These are phyloP conservation scores for Agraylea sexmaculata DNA, from an alignment of 1,140 invertebrate genomes.

Conservation along the genomic window DNA sequence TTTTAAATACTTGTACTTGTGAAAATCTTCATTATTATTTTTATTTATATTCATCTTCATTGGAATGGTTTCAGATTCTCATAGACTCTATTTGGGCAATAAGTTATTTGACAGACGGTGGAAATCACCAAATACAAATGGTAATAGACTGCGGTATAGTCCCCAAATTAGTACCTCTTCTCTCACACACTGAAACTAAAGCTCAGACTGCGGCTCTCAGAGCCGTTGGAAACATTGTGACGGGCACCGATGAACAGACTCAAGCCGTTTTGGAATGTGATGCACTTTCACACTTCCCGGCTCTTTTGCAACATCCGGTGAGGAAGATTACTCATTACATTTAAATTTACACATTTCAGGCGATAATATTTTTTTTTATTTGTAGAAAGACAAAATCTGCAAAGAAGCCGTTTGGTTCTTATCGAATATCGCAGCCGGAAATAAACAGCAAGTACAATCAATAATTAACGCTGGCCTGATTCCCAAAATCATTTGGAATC, in stretches of 20 bases:
- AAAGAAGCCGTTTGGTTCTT: conserved; percentile 98
- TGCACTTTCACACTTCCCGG: conserved; percentile 84
- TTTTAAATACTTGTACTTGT: too few species aligned
- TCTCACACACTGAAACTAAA: conserved; percentile 95
- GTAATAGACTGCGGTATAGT: conserved; percentile 95
- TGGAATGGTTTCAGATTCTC: conserved; percentile 83
- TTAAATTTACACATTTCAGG: background rate
- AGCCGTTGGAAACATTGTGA: conserved; percentile 98
- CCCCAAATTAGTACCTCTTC: conserved; percentile 83
- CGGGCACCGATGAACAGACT: conserved; percentile 97
- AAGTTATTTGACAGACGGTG: conserved; percentile 96
- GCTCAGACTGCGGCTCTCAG: conserved; percentile 93
- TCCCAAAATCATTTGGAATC: conserved; percentile 88
- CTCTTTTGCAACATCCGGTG: conserved; percentile 71
- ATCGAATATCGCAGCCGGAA: conserved; percentile 97
- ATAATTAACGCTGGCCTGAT: conserved; percentile 92
- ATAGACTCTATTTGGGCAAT: conserved; percentile 99
- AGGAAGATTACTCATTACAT: background rate
- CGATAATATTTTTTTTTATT: conserved; percentile 11
- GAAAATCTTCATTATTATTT: conserved; percentile 11
- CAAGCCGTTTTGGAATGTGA: conserved; percentile 89
- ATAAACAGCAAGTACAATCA: conserved; percentile 91
- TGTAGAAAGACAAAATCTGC: conserved; percentile 56
- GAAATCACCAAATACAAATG: conserved; percentile 98
- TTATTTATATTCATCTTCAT: too few species aligned